These are phyloP conservation scores for Microcebus murinus DNA, from an alignment of 2,113 vertebrate genomes.

Conservation along the genomic window DNA sequence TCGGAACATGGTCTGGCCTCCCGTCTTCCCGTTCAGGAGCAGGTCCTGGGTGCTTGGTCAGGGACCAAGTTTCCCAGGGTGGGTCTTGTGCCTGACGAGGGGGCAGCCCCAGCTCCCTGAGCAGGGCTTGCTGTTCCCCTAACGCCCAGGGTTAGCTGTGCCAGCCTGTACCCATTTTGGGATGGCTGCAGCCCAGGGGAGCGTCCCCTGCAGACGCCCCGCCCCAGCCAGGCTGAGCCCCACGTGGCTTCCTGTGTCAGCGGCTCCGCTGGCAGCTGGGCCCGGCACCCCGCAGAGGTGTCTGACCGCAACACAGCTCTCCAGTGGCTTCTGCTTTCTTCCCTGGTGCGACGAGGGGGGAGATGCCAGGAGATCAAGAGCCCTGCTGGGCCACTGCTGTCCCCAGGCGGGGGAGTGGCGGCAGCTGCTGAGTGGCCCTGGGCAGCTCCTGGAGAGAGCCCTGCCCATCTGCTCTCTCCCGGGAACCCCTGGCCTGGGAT, in stretches of 20 bases:
- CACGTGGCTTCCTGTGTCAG: background rate
- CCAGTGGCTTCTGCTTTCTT: background rate
- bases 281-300: background rate
- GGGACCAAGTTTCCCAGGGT: background rate
- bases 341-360: background rate
- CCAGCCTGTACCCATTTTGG: background rate
- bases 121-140: background rate
- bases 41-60: conserved; percentile 21
- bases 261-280: fast-evolving
- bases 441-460: background rate
- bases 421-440: background rate
- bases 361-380: background rate
- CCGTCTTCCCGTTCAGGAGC: background rate
- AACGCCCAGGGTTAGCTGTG: fast-evolving
- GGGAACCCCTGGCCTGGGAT: background rate
- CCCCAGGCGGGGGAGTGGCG: background rate
- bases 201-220: background rate
- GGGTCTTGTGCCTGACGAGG: background rate
- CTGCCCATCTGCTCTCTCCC: background rate
- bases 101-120: background rate
- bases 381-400: background rate
- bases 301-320: background rate
- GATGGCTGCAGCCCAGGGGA: background rate
- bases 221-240: background rate
- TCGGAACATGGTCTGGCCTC: background rate